These are phyloP conservation scores for Pelosia muscerda DNA, from an alignment of 2,888 invertebrate genomes.

Conservation along the genomic window DNA sequence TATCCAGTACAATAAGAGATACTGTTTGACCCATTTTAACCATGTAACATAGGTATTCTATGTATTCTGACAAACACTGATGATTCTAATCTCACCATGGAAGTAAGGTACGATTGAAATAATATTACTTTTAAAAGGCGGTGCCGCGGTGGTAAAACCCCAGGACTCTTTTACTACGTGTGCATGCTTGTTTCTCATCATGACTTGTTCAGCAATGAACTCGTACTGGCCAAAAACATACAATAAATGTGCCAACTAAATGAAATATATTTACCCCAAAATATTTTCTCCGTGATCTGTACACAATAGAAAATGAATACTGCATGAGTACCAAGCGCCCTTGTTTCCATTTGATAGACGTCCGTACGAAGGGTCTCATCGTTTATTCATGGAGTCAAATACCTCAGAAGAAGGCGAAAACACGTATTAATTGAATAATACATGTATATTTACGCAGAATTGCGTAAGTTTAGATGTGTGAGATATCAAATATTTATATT, in stretches of 20 bases:
- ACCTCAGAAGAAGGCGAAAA: conserved; percentile 35
- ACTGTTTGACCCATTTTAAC: too few relatives aligned
- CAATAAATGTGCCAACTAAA: conserved; percentile 8
- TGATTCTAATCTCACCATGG: too few relatives aligned
- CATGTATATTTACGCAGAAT: conserved; percentile 13
- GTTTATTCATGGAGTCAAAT: conserved; percentile 43
- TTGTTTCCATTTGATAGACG: conserved; percentile 40
- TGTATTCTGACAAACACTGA: too few relatives aligned
- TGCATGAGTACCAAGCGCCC: conserved; percentile 35
- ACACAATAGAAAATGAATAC: conserved; percentile 38
- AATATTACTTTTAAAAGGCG: too few relatives aligned
- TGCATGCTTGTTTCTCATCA: not conserved
- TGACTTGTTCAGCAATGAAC: not conserved
- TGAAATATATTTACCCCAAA: conserved; percentile 7
- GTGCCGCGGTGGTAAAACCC: too few relatives aligned
- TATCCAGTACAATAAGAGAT: too few relatives aligned
- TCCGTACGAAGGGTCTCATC: conserved; percentile 32
- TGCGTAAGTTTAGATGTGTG: not conserved
- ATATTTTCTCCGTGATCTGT: conserved; percentile 22
- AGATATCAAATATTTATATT: not conserved
- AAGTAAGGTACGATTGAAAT: too few relatives aligned
- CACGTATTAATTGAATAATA: conserved; percentile 45
- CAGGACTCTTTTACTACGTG: not conserved
- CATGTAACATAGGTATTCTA: too few relatives aligned
- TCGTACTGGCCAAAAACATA: not conserved